Conservation (phyloP, 2,888 invertebrate genomes). For the Luperina testacea region DNA sequence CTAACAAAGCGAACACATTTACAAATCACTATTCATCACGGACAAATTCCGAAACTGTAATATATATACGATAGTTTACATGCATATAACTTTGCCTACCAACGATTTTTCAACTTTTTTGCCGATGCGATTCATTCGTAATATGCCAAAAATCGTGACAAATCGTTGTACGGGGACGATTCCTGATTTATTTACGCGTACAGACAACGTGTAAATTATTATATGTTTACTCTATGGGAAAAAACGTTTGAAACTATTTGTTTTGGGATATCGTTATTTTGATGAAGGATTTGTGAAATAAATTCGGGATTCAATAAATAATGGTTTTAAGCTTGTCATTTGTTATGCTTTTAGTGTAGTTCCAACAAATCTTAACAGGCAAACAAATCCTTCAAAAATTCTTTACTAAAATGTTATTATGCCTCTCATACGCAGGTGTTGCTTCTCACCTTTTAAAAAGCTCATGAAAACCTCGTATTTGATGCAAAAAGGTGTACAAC, state of each 20-base stretch:
- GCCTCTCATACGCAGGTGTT: constrained; percentile 11
- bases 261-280: constrained; percentile 20
- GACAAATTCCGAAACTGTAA: constrained; percentile 36
- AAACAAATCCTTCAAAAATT: neutral
- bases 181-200: constrained; percentile 53
- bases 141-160: constrained; percentile 66
- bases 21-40: constrained; percentile 37
- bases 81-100: constrained; percentile 38
- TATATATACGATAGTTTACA: constrained; percentile 47
- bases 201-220: constrained; percentile 59
- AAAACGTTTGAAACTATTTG: constrained; percentile 30
- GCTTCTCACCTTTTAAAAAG: constrained; percentile 27
- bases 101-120: constrained; percentile 53
- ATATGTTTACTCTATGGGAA: constrained; percentile 26
- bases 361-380: too few species aligned
- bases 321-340: neutral
- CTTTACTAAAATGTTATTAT: neutral
- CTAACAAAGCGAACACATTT: constrained; percentile 31
- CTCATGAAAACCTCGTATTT: constrained; percentile 31
- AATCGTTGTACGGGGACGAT: constrained; percentile 59
- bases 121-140: constrained; percentile 51
- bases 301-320: constrained; percentile 20
- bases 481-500: constrained; percentile 39
- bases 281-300: constrained; percentile 29
- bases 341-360: neutral